Conservation (phyloP, 2,888 invertebrate genomes). For the Synanthedon formicaeformis region DNA sequence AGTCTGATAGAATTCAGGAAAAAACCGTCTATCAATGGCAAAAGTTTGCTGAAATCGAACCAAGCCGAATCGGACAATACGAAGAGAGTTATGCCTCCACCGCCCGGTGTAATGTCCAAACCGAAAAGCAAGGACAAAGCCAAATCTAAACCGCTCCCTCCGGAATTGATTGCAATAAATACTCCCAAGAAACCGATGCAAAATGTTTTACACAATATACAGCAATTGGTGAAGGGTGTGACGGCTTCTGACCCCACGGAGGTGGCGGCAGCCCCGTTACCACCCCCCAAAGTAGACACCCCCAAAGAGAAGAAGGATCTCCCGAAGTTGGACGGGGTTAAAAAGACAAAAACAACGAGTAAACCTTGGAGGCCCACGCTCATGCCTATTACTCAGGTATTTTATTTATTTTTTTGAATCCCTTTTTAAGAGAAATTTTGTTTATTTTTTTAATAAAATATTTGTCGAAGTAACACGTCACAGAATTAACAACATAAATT, state of each 20-base stretch:
- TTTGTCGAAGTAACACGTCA: too few species aligned
- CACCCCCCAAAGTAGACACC: constrained; percentile 34
- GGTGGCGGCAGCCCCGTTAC: constrained; percentile 45
- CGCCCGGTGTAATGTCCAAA: constrained; percentile 31
- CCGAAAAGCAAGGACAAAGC: constrained; percentile 37
- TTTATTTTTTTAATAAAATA: too few species aligned
- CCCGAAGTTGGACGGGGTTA: constrained; percentile 36
- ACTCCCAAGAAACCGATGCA: constrained; percentile 61
- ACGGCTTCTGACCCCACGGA: constrained; percentile 58
- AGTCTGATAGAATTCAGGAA: constrained; percentile 59
- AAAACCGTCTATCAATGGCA: constrained; percentile 51
- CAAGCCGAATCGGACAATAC: constrained; percentile 35
- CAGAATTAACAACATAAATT: too few species aligned
- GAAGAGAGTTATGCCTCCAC: constrained; percentile 49
- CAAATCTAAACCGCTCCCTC: constrained; percentile 57
- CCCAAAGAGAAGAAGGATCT: constrained; percentile 44
- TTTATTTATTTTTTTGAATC: constrained; percentile 10
- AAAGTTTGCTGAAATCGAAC: constrained; percentile 54
- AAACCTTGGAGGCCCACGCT: constrained; percentile 80
- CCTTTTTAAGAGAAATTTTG: neutral
- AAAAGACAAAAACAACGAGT: constrained; percentile 61
- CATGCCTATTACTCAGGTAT: constrained; percentile 73
- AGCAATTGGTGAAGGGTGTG: constrained; percentile 60
- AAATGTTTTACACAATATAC: constrained; percentile 59
- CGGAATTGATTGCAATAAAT: constrained; percentile 71